A percentile compares a stretch with the other conserved stretches of the same genome.
Evolutionary conservation across 2,888 invertebrate genomes (phyloP).

Genomic region (Philereme vetulata): DNA sequence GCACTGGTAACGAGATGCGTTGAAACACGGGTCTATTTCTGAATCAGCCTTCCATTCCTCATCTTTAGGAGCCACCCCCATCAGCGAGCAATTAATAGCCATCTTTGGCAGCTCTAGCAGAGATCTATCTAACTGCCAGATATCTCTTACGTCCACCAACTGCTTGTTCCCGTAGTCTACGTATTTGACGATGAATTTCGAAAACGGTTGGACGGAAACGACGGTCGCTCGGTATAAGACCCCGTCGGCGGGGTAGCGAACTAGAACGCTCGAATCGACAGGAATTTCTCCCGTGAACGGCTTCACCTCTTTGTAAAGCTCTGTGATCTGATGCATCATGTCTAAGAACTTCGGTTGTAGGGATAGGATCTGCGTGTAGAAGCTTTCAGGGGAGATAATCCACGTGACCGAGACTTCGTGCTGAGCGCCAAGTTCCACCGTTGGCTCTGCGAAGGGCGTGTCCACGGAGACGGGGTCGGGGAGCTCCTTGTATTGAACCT

Average conservation of each 20-base stretch:
- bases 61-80: conserved; percentile 83
- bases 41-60: conserved; percentile 84
- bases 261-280: conserved; percentile 87
- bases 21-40: conserved; percentile 84
- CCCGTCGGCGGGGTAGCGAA: conserved; percentile 87
- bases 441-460: conserved; percentile 72
- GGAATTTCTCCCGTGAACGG: conserved; percentile 69
- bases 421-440: conserved; percentile 77
- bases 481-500: conserved; percentile 66
- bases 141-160: conserved; percentile 84
- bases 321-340: conserved; percentile 89
- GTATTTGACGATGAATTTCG: conserved; percentile 87
- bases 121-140: conserved; percentile 88
- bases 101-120: conserved; percentile 87
- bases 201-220: conserved; percentile 81
- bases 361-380: conserved; percentile 85
- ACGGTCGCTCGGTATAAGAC: conserved; percentile 89
- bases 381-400: conserved; percentile 89
- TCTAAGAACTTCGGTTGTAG: conserved; percentile 83
- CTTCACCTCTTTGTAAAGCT: conserved; percentile 84
- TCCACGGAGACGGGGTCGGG: conserved; percentile 76
- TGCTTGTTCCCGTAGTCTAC: conserved; percentile 91
- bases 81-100: conserved; percentile 87
- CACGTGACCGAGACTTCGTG: conserved; percentile 87
- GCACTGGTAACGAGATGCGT: conserved; percentile 84